Conservation (phyloP, 2,113 vertebrate genomes). For the Microtus richardsoni region DNA sequence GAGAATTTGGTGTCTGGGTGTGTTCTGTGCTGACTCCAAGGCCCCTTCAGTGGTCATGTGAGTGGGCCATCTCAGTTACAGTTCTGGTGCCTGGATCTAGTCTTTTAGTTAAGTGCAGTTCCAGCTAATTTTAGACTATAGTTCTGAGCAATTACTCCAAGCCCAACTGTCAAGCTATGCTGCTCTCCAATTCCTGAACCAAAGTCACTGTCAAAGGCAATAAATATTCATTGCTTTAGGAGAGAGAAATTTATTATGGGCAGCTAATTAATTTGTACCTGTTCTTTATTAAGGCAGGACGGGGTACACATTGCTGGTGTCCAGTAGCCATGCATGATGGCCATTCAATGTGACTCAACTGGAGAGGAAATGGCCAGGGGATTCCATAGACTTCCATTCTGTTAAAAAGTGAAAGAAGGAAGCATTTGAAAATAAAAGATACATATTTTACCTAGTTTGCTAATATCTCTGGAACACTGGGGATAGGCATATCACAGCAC, state of each 20-base stretch:
- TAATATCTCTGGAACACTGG: not conserved
- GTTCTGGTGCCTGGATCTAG: not conserved
- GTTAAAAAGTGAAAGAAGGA: not conserved
- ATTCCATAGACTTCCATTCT: not conserved
- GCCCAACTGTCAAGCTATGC: not conserved
- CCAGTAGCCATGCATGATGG: not conserved
- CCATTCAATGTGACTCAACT: not conserved
- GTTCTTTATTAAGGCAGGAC: not conserved
- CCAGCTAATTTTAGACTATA: not conserved
- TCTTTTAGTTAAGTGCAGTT: not conserved
- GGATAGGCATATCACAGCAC: not conserved
- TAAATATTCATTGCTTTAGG: not conserved
- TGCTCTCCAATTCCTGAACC: conserved; percentile 1
- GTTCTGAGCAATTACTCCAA: not conserved
- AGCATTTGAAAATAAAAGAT: not conserved
- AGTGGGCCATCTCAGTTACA: not conserved
- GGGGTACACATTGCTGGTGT: not conserved
- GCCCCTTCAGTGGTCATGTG: not conserved
- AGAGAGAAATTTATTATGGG: not conserved
- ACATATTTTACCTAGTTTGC: not conserved
- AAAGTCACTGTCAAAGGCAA: not conserved
- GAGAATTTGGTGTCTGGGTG: not conserved
- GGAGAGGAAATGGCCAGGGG: not conserved
- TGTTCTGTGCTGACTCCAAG: not conserved
- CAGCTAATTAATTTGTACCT: not conserved